Base-by-base conservation (phyloP, 2,888 invertebrate genomes). In the Heliconius ismenius region DNA sequence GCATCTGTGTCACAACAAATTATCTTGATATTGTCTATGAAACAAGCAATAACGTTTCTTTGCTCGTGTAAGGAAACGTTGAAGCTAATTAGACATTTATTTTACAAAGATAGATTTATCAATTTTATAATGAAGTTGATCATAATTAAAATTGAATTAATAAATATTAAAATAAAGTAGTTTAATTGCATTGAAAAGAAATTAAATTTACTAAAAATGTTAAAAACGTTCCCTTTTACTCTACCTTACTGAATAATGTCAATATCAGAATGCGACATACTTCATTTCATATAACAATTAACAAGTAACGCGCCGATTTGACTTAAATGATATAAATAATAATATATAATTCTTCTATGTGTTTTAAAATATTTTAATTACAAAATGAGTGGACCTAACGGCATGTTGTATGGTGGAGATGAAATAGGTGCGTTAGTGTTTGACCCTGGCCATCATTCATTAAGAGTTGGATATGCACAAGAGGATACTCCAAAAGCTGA, bases 401-500 rank as follows among this genome's bases (percentile, higher is more conserved):
- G 96, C 79, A 97, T 98, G 97, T 87, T 98, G 76, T 98, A 98
- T 83, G 98, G 98, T n/a, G 98, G 98, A 49, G 99, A 99, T 94
- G 99, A 99, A 91, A 99, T 99, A 81, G 99, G 99, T 15, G 99
- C 99, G 0, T 90, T 99, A 81, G 99, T 99, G 54, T 99, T 99
- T 87, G 99, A 99, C 90, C 97, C 99, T 13, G 99, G 93, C 0
- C 93, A 93, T 80, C 92, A 94, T 86, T 97, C 97, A 0, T 92
- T 98, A 75, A 95, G 98, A 77, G 98, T 98, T 72, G 99, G 98
- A 75, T 99, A 98, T 94, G 98, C 98, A 13, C 98, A 99, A 85
- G 99, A 99, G 90, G 99, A 99, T 89, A 98, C 98, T n/a, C 99
- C 99, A 4, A 99, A 99, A 94, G 98, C 98, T 2, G 99, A 99